Evolutionary conservation across 1,140 invertebrate genomes (phyloP), one percentile per base, ranked within the genome.

Genomic region (Oncopodura yosiiana): DNA sequence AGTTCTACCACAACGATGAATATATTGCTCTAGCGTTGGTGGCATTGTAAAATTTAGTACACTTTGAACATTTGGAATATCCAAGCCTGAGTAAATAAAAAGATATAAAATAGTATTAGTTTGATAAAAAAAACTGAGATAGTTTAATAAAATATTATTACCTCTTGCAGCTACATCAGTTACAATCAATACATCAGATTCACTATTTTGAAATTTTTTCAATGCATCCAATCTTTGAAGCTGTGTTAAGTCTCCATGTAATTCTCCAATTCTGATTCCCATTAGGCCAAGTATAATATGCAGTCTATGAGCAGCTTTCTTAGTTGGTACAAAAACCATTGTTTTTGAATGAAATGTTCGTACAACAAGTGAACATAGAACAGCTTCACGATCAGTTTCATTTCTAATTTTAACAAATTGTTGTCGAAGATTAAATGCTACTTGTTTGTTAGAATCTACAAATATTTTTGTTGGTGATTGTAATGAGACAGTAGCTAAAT

Each of bases 291-390:
- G 72, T 0, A 96, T 67, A 56, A 98, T 85, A 66, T 94, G 88
- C 38, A 99, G 71, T 27, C 89, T 72, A 70, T 97, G 93, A 18
- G 92, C 93, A 69, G 93, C 83, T 62, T 83, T 86, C 72, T 98
- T 97, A 0, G 94, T 98, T 69, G 88, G 87, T 14, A 96, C 87
- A 75, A 99, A 99, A 21, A 99, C 79, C 70, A 99, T 95, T 30
- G 81, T 81, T 59, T 90, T 83, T 67, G 93, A 84, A 36, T 84
- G 78, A 69, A 99, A 99, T n/a, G 87, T 94, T 59, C 94, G 76
- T 62, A 86, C 90, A 45, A 99, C 81, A 21, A 99, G 72, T 29
- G 92, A 88, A 58, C 87, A 83, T 43, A 97, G 72, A 42, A 97
- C 81, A 0, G 92, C 83, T 70, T 97, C 92, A 23, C 94, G 78